A percentile compares a stretch with the other conserved stretches of the same genome.
phyloP scores from a whole-genome alignment of 2,113 vertebrate genomes.

The Trochalopteron elliotii region DNA sequence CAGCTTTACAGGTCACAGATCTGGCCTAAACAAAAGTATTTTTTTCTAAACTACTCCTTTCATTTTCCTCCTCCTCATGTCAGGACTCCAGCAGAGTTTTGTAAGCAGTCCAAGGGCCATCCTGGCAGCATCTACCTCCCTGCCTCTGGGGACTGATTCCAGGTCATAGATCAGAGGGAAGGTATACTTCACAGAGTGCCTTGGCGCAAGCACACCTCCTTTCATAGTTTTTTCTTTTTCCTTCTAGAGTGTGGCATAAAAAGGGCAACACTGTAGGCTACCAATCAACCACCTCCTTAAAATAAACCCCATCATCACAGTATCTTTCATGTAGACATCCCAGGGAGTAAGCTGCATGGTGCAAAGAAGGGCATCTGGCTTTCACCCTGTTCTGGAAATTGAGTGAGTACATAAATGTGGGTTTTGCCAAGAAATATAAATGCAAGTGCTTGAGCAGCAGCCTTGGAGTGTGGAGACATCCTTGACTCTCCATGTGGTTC shows the following conservation, averaged over 20 bases:
- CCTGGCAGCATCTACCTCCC: conserved; percentile 40
- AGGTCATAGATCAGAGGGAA: conserved; percentile 60
- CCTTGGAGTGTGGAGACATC: not conserved
- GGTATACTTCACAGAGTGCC: conserved; percentile 35
- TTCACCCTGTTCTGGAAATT: conserved; percentile 57
- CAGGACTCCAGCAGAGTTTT: conserved; percentile 62
- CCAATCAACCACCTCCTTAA: conserved; percentile 53
- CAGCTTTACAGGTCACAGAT: conserved; percentile 58
- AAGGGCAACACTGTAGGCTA: conserved; percentile 48
- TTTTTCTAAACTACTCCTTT: conserved; percentile 61
- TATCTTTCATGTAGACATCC: conserved; percentile 52
- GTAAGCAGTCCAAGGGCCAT: conserved; percentile 38
- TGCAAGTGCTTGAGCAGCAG: not conserved
- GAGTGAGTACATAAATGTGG: not conserved
- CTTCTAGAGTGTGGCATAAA: conserved; percentile 47
- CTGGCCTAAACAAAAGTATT: conserved; percentile 63
- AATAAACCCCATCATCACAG: conserved; percentile 46
- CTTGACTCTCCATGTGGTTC: conserved; percentile 11
- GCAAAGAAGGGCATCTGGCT: conserved; percentile 52
- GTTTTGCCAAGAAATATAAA: conserved; percentile 60
- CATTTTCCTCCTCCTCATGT: conserved; percentile 55
- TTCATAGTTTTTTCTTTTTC: not conserved
- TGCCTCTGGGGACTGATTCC: conserved; percentile 44
- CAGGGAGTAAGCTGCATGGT: conserved; percentile 11
- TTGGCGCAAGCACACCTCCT: conserved; percentile 11